Evolutionary conservation across 92 coral and sea anemone genomes (phyloP).

Genomic region (Umimayanthus chanpuru): DNA sequence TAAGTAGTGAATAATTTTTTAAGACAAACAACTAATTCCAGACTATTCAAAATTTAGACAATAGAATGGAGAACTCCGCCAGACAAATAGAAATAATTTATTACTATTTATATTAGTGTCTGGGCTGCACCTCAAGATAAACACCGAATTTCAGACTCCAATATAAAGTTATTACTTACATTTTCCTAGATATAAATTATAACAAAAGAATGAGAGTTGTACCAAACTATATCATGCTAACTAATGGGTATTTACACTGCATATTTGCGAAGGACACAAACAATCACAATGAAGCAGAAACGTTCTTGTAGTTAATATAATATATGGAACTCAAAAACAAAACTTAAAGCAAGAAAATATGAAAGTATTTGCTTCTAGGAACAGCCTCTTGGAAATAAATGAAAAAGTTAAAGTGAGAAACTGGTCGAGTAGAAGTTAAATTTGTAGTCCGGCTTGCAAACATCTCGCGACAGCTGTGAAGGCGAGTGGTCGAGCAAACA

Average conservation of each 20-base stretch:
- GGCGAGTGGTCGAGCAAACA: not conserved
- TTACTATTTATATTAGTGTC: too few species aligned
- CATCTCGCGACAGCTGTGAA: slow-evolving; percentile 13
- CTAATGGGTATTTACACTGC: not conserved
- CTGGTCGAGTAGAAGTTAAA: not conserved
- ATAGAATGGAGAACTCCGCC: slow-evolving; percentile 13
- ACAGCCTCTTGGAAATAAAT: not conserved
- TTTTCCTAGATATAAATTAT: not conserved
- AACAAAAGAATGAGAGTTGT: not conserved
- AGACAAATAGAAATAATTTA: slow-evolving; percentile 34
- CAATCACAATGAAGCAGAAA: too few species aligned
- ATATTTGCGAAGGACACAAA: too few species aligned
- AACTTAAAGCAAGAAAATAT: not conserved
- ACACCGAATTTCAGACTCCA: not conserved
- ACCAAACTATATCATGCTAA: not conserved
- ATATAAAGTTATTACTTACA: not conserved
- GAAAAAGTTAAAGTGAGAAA: not conserved
- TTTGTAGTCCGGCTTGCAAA: not conserved
- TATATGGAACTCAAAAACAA: too few species aligned
- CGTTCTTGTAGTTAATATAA: not conserved
- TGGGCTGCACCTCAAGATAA: slow-evolving; percentile 14
- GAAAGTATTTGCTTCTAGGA: not conserved
- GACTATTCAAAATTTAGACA: slow-evolving; percentile 24
- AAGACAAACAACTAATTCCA: not conserved
- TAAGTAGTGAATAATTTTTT: not conserved